These are phyloP conservation scores for Orbicella faveolata DNA, from an alignment of 64 coral and sea anemone species.

Conservation along the genomic window DNA sequence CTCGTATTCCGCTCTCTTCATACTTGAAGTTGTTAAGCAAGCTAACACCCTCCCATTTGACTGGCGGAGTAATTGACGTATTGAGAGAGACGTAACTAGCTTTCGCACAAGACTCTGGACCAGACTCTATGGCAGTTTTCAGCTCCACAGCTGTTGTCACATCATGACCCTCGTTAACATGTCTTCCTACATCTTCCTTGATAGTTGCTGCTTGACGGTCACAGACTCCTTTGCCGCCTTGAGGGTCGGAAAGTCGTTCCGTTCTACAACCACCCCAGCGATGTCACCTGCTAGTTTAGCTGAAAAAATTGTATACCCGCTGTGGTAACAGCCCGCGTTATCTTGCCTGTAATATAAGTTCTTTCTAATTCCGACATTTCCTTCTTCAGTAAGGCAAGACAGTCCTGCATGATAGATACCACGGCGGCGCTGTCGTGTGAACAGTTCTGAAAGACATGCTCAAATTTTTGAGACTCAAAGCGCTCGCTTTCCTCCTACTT, in stretches of 20 bases:
- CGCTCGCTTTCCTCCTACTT: slow-evolving; percentile 24
- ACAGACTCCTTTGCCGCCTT: slow-evolving; percentile 21
- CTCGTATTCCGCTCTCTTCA: not conserved
- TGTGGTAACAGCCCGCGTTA: slow-evolving; percentile 73
- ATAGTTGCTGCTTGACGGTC: slow-evolving; percentile 33
- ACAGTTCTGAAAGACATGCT: slow-evolving; percentile 62
- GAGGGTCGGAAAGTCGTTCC: slow-evolving; percentile 34
- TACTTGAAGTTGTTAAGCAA: slow-evolving; percentile 47
- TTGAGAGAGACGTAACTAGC: no score
- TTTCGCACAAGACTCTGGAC: no score
- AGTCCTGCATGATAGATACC: slow-evolving; percentile 39
- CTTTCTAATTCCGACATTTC: slow-evolving; percentile 22
- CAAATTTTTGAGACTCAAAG: slow-evolving; percentile 34
- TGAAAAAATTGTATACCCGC: not conserved
- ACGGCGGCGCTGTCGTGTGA: slow-evolving; percentile 56
- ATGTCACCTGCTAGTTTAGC: slow-evolving; percentile 4
- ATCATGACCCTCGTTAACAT: no score
- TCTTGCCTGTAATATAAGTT: slow-evolving; percentile 66
- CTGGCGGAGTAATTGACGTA: no score
- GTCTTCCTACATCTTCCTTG: slow-evolving; percentile 3
- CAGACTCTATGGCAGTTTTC: no score
- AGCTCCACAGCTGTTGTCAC: no score
- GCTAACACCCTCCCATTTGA: slow-evolving; percentile 42
- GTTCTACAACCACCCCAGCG: not conserved
- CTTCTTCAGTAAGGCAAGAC: slow-evolving; percentile 35